Percentiles rank a stretch among this genome's conserved stretches.
These are phyloP conservation scores for Lutraria rhynchaena DNA, from an alignment of 1,140 invertebrate species.

Conservation along the genomic window DNA sequence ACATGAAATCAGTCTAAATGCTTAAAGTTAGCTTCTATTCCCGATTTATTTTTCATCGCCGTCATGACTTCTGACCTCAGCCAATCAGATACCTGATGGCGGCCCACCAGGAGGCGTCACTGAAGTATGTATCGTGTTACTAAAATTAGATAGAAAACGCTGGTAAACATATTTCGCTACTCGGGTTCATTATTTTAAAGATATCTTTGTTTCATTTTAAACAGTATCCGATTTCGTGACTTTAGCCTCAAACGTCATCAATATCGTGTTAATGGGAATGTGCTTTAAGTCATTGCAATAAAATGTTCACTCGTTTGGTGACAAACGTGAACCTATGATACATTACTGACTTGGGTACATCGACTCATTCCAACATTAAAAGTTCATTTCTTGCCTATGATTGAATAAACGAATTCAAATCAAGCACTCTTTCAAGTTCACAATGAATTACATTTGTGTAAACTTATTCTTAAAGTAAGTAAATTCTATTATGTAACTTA, in stretches of 20 bases:
- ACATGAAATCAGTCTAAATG: not conserved
- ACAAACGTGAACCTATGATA: too few relatives aligned
- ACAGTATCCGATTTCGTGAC: constrained; percentile 29
- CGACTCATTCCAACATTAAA: too few relatives aligned
- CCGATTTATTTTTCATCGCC: constrained; percentile 46
- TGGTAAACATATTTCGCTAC: constrained; percentile 37
- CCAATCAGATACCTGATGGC: constrained; percentile 39
- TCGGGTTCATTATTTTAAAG: constrained; percentile 35
- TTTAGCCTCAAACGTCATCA: constrained; percentile 10
- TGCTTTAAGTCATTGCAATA: too few relatives aligned
- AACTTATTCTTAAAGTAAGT: too few relatives aligned
- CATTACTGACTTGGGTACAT: too few relatives aligned
- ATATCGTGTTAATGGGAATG: not conserved
- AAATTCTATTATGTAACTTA: too few relatives aligned
- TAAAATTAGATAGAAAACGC: constrained; percentile 31
- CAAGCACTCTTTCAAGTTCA: too few relatives aligned
- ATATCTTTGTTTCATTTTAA: constrained; percentile 28
- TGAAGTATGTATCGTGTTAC: constrained; percentile 27
- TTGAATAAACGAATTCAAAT: too few relatives aligned
- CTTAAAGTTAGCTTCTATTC: not conserved
- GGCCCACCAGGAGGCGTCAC: constrained; percentile 37
- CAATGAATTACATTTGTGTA: too few relatives aligned
- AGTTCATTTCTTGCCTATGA: too few relatives aligned
- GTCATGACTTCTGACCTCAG: constrained; percentile 46
- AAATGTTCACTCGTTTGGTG: too few relatives aligned